Evolutionary conservation across 2,797 vertebrate genomes (phyloP), one percentile per base, ranked within the genome.

Genomic region (Acanthurus leucopareius): DNA sequence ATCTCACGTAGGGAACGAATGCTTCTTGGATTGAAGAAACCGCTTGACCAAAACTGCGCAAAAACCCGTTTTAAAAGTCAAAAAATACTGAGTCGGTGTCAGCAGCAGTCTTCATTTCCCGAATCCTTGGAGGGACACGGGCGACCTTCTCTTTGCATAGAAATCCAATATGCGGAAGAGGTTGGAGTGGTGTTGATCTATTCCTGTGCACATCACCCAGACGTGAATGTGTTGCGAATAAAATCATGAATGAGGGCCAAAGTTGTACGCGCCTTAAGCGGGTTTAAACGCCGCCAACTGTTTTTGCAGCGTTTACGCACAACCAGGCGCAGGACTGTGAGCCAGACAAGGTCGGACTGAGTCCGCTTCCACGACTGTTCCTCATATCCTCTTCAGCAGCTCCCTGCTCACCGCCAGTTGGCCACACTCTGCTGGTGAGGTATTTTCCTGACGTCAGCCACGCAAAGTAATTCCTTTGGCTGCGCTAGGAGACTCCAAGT

Each of bases 121-220:
- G 86, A 75, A 87, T 87, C 88, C 82, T 90, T 81, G 77, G 47
- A 80, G 84, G 69, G 71, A 86, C 86, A 69, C 40, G 56, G 85
- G 80, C 85, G 88, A 89, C 79, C 89, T 90, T 86, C 85, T 90
- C 76, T 89, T 82, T 89, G 86, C 92, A 87, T 75, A 81, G 86
- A 93, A 90, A 93, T 93, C 89, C 89, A 91, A 89, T 89, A 93
- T 89, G 91, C 94, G 94, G 94, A 95, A 95, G 94, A 93, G 91
- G 79, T 73, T 85, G 86, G 86, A 88, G 90, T 75, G 81, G 68
- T 87, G 81, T 58, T 53, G 75, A n/a, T 88, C 83, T 88, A 56
- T 78, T 84, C 86, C 87, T 69, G 79, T 77, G 89, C 86, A 85
- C 89, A 86, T 69, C 75, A 73, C 53, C 75, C 84, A 80, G 81